These are phyloP conservation scores for Anguilla anguilla DNA, from an alignment of 2,797 vertebrate species.

Conservation along the genomic window DNA sequence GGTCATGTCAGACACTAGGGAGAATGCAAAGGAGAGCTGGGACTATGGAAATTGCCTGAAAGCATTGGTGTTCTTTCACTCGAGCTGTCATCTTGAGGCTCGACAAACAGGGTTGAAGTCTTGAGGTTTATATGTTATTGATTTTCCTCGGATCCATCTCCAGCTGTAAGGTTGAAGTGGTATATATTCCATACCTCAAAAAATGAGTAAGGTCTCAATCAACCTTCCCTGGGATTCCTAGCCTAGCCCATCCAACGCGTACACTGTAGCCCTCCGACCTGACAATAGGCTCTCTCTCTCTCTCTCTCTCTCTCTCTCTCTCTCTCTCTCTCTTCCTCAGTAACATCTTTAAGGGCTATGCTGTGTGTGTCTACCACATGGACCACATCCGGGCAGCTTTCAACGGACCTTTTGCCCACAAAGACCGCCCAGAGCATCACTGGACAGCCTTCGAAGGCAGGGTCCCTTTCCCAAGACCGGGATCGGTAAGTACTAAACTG, in stretches of 20 bases:
- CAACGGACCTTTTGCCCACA: slow-evolving; percentile 90
- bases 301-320: not conserved
- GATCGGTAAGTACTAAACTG: slow-evolving; percentile 84
- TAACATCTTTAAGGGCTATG: slow-evolving; percentile 92
- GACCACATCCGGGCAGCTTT: slow-evolving; percentile 90
- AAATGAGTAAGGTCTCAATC: not conserved
- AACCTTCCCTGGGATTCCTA: not conserved
- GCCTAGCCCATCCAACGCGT: not conserved
- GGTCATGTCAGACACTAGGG: slow-evolving; percentile 1
- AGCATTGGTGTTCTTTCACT: not conserved
- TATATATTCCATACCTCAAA: not conserved
- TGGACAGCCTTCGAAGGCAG: slow-evolving; percentile 91
- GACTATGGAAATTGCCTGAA: not conserved
- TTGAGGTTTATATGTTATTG: not conserved
- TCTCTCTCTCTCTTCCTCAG: slow-evolving; percentile 49
- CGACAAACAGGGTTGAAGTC: not conserved
- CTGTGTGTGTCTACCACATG: slow-evolving; percentile 94
- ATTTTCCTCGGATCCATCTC: not conserved
- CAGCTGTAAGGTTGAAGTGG: not conserved
- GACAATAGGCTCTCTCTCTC: not conserved
- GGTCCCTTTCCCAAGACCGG: slow-evolving; percentile 93
- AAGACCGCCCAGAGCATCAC: slow-evolving; percentile 90
- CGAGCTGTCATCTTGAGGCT: not conserved
- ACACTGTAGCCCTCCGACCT: not conserved
- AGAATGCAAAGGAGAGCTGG: not conserved